phyloP scores from a whole-genome alignment of 2,797 vertebrate species.

The Mycteria americana region DNA sequence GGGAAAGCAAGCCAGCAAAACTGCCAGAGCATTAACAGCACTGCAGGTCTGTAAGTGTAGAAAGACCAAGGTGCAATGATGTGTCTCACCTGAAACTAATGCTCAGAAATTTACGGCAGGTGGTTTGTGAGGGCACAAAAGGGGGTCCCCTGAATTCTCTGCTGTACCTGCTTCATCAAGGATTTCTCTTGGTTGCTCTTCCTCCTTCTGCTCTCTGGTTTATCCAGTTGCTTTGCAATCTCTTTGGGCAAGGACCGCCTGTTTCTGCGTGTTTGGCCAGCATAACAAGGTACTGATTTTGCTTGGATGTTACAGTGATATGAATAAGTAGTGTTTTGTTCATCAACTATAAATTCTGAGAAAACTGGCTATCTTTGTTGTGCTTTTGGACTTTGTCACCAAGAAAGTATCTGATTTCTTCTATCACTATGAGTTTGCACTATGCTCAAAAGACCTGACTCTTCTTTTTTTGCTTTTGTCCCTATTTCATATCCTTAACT shows the following conservation, averaged over 20 bases:
- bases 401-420: not conserved
- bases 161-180: not conserved
- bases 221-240: not conserved
- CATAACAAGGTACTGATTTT: not conserved
- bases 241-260: not conserved
- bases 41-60: not conserved
- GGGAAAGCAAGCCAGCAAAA: not conserved
- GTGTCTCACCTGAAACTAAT: not conserved
- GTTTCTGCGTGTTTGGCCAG: not conserved
- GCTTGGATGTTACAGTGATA: not conserved
- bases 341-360: not conserved
- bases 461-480: not conserved
- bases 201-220: fast-evolving
- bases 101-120: not conserved
- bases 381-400: not conserved
- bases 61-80: not conserved
- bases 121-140: not conserved
- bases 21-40: not conserved
- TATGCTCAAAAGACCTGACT: not conserved
- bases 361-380: not conserved
- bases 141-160: not conserved
- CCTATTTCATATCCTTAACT: not conserved
- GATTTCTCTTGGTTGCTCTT: not conserved
- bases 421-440: not conserved
- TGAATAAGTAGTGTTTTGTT: not conserved